Evolutionary conservation across 1,140 invertebrate species (phyloP), one percentile per base, ranked within the genome.

Genomic region (Panonychus citri): DNA sequence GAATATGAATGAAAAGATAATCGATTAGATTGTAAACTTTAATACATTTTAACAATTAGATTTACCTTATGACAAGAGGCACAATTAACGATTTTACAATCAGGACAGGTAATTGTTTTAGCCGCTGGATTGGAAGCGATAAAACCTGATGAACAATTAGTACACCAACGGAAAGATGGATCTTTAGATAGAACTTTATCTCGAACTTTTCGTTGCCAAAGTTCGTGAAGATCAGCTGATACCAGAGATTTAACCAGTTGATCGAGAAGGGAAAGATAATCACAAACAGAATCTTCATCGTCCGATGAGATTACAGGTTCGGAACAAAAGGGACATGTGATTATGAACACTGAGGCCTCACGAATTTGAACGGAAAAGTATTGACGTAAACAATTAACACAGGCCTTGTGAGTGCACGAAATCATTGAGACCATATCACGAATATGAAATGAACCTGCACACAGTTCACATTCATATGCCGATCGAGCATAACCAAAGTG

Each of bases 91-190:
- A 82, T 81, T 62, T 78, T 75, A 67, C 90, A 96, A 65, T 91
- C 85, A 8, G 88, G 88, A 70, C 90, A 96, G 19, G 81, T 79
- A 51, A 93, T 71, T 63, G 82, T 76, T 66, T 82, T 85, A 62
- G 87, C 83, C 62, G 81, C 75, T 5, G 82, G 84, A 66, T 87
- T 79, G 1, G 84, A 82, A 42, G 62, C 64, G 65, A 94, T 86
- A 69, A 91, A 94, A 59, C 89, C 89, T 56, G 83, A 90, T 3
- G 85, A 89, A 75, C 89, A 95, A 81, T 94, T 65, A 27, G 80
- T 79, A 70, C 89, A 96, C 90, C 90, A 95, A 63, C 85, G 82
- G 65, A 95, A 96, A 68, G 88, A 88, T 0, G 86, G 86, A 72
- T 93, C 88, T 69, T 86, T 81, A 73, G 88, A 82, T 12, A 94